Conservation (phyloP, 2,797 vertebrate species). For the Cryptoprocta ferox region DNA sequence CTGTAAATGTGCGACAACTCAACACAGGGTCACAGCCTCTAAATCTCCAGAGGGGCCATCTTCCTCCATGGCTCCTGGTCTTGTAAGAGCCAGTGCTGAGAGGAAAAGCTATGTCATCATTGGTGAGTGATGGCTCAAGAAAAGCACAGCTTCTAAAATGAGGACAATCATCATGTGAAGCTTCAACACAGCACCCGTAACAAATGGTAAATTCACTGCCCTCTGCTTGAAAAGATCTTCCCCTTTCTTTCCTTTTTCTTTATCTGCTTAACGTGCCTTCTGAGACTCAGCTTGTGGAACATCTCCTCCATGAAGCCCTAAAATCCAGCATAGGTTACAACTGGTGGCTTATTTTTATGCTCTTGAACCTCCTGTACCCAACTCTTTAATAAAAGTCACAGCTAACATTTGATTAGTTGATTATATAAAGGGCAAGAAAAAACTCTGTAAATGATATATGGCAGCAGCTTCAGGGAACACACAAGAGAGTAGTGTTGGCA, state of each 20-base stretch:
- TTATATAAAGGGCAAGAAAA: background rate
- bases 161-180: background rate
- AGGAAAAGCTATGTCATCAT: background rate
- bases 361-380: background rate
- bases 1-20: background rate
- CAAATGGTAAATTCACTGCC: background rate
- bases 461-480: rapidly evolving
- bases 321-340: background rate
- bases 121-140: background rate
- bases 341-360: background rate
- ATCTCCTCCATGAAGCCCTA: background rate
- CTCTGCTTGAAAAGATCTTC: background rate
- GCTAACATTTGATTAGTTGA: background rate
- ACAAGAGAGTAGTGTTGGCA: background rate
- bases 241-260: background rate
- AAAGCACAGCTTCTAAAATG: background rate
- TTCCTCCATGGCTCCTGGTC: background rate
- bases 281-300: background rate
- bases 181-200: background rate
- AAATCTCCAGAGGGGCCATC: background rate
- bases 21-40: background rate
- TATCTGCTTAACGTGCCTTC: background rate
- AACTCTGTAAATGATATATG: background rate
- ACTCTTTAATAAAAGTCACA: background rate
- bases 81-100: background rate